A percentile compares a stretch with the other conserved stretches of the same genome.
Evolutionary conservation across 1,140 invertebrate species (phyloP).

Genomic region (Nebria ingens): DNA sequence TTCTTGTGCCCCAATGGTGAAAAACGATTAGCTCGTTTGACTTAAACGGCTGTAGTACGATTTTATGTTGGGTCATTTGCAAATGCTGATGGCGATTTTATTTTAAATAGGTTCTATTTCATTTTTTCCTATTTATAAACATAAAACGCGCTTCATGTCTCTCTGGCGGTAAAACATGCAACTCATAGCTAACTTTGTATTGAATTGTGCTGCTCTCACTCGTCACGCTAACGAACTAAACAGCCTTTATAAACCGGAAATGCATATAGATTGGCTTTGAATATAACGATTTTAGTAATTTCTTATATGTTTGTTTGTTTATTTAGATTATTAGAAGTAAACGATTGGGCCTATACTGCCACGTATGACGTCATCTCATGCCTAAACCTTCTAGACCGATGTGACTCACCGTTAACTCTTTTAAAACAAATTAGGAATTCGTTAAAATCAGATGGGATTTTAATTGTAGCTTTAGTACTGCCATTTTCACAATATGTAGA

Average conservation of each 20-base stretch:
- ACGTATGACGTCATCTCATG: slow-evolving; percentile 74
- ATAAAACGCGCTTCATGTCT: too few species aligned
- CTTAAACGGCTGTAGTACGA: too few species aligned
- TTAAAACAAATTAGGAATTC: slow-evolving; percentile 53
- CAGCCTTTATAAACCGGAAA: too few species aligned
- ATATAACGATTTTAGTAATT: too few species aligned
- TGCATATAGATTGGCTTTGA: too few species aligned
- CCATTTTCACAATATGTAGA: slow-evolving; percentile 88
- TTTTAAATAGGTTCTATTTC: not conserved
- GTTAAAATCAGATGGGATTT: slow-evolving; percentile 54
- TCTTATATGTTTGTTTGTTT: too few species aligned
- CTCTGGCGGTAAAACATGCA: too few species aligned
- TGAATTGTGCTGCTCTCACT: too few species aligned
- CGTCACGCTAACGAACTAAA: too few species aligned
- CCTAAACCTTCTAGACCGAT: slow-evolving; percentile 84
- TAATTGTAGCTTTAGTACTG: slow-evolving; percentile 75
- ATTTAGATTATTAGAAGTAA: slow-evolving; percentile 64
- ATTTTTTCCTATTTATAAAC: not conserved
- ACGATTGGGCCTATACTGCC: slow-evolving; percentile 54
- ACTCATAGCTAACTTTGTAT: too few species aligned
- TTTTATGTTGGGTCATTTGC: slow-evolving; percentile 4
- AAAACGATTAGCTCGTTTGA: too few species aligned
- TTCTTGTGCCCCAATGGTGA: too few species aligned
- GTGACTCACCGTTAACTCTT: slow-evolving; percentile 65
- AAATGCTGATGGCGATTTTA: not conserved